Evolutionary conservation across 2,113 vertebrate species (phyloP).

Genomic region (Eptesicus fuscus): DNA sequence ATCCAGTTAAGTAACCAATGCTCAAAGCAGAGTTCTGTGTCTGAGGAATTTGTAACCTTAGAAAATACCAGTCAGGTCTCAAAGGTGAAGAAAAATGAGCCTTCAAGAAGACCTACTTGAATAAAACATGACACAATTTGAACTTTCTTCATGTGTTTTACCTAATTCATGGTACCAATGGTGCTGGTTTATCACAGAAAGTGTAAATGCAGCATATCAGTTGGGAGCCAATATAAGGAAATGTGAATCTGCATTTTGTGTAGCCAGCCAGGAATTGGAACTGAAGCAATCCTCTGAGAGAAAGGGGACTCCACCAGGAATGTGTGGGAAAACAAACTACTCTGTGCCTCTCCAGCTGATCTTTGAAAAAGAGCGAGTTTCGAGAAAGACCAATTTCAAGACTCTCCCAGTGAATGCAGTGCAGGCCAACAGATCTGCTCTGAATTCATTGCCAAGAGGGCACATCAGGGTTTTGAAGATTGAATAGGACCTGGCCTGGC

Average conservation of each 20-base stretch:
- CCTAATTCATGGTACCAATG: neutral
- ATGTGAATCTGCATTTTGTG: neutral
- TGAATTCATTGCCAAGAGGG: neutral
- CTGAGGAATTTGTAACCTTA: slow-evolving; percentile 1
- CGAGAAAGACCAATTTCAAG: neutral
- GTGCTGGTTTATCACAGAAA: neutral
- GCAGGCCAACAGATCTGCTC: neutral
- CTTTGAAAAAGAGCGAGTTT: neutral
- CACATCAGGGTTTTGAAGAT: neutral
- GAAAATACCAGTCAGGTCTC: neutral
- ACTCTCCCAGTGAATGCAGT: neutral
- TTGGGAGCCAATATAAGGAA: slow-evolving; percentile 20
- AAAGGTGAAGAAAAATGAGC: neutral
- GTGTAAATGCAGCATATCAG: neutral
- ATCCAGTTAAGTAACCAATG: neutral
- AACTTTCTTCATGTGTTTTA: slow-evolving; percentile 50
- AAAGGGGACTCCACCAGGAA: neutral
- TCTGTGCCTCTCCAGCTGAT: neutral
- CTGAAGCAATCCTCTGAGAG: neutral
- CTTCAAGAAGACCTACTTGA: neutral
- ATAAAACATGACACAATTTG: slow-evolving; percentile 46
- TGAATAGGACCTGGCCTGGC: neutral
- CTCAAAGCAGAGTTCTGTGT: neutral
- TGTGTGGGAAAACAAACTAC: slow-evolving; percentile 32
- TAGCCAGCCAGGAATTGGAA: slow-evolving; percentile 40